These are phyloP conservation scores for Osmoderma eremita DNA, from an alignment of 2,888 invertebrate genomes.

Conservation along the genomic window DNA sequence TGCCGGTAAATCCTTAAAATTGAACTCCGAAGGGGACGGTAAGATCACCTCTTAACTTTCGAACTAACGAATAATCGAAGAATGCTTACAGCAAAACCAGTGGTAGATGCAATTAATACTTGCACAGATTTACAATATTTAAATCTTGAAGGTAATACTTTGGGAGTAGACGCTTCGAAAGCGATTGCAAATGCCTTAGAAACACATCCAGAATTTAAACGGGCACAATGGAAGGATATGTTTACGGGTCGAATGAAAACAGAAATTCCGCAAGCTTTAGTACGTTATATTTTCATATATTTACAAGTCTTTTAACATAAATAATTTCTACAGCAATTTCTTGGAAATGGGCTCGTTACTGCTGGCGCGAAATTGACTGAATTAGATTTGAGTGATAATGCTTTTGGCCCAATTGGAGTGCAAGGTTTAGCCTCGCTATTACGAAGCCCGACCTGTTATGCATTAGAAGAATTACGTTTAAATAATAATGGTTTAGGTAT, in stretches of 20 bases:
- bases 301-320: constrained; percentile 4
- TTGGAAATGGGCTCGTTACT: constrained; percentile 83
- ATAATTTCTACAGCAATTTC: constrained; percentile 65
- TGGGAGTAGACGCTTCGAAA: constrained; percentile 89
- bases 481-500: constrained; percentile 97
- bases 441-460: constrained; percentile 84
- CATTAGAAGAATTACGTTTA: constrained; percentile 82
- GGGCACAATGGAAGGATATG: constrained; percentile 95
- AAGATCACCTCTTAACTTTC: constrained; percentile 53
- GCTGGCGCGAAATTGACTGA: constrained; percentile 84
- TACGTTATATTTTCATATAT: constrained; percentile 58
- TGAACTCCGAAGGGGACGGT: constrained; percentile 85
- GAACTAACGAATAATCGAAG: background rate
- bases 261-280: constrained; percentile 93
- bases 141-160: constrained; percentile 90
- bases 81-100: constrained; percentile 70
- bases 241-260: constrained; percentile 95
- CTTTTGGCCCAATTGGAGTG: constrained; percentile 95
- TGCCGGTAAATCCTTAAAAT: constrained; percentile 80
- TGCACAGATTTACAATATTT: constrained; percentile 77
- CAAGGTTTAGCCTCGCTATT: constrained; percentile 85
- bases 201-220: constrained; percentile 79
- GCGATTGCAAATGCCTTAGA: constrained; percentile 84
- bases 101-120: constrained; percentile 79
- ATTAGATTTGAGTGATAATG: constrained; percentile 96